Conservation (phyloP, 2,888 invertebrate genomes). For the Muscina levida region DNA sequence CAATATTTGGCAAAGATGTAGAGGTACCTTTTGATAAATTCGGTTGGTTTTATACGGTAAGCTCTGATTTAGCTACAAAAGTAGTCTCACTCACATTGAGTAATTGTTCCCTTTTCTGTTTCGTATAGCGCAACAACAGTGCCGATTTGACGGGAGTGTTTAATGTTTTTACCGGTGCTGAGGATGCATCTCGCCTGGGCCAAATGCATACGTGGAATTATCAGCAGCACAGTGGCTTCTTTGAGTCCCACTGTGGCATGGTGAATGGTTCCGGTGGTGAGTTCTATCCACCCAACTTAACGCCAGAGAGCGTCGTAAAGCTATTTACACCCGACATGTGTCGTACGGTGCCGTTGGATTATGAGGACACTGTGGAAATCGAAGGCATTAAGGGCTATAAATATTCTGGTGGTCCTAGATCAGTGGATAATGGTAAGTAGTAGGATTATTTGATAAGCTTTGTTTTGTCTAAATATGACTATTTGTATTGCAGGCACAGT, state of each 20-base stretch:
- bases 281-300: conserved; percentile 85
- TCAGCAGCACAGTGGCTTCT: conserved; percentile 81
- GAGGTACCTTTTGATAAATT: conserved; percentile 87
- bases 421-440: conserved; percentile 85
- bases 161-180: conserved; percentile 87
- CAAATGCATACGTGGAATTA: conserved; percentile 88
- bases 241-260: conserved; percentile 82
- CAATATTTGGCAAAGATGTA: conserved; percentile 81
- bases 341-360: conserved; percentile 84
- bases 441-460: neutral
- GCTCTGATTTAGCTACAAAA: no score
- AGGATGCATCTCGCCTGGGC: conserved; percentile 84
- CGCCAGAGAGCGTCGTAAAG: conserved; percentile 81
- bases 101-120: neutral
- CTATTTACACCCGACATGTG: conserved; percentile 90
- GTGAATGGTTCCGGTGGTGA: conserved; percentile 90
- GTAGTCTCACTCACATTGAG: no score
- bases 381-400: conserved; percentile 85
- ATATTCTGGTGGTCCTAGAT: conserved; percentile 83
- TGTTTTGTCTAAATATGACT: neutral
- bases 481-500: conserved; percentile 81
- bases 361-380: conserved; percentile 81
- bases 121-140: conserved; percentile 89
- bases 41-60: conserved; percentile 90
- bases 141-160: conserved; percentile 87